Percentiles rank a stretch among this genome's conserved stretches.
Conservation (phyloP, 2,888 invertebrate species). For the Choreutis nemorana region DNA sequence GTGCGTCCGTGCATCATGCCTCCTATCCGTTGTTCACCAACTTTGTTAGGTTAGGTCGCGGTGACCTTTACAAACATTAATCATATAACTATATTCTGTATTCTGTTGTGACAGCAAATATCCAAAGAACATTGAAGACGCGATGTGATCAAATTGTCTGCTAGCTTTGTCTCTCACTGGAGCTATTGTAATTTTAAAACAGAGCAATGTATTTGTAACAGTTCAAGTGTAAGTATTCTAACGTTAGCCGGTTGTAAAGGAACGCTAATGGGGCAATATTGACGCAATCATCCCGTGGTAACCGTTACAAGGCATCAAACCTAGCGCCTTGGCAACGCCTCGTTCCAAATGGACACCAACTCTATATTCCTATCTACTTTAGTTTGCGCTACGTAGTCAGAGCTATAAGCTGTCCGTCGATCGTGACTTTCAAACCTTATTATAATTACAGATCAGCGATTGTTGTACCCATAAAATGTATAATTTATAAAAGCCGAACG, state of each 20-base stretch:
- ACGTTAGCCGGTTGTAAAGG: conserved; percentile 22
- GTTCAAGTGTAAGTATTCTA: conserved; percentile 8
- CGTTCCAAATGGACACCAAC: conserved; percentile 25
- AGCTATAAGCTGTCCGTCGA: conserved; percentile 25
- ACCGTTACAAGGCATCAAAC: conserved; percentile 31
- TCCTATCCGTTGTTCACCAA: conserved; percentile 29
- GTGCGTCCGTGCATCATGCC: conserved; percentile 20
- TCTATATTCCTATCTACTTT: conserved; percentile 20
- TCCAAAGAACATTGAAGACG: too few relatives aligned
- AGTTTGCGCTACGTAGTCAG: conserved; percentile 9
- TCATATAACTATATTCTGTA: too few relatives aligned
- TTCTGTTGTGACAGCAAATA: too few relatives aligned
- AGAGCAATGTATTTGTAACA: conserved; percentile 24
- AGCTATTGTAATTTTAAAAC: too few relatives aligned
- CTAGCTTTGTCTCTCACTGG: too few relatives aligned
- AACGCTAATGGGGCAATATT: conserved; percentile 27
- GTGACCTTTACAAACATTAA: too few relatives aligned
- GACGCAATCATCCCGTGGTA: conserved; percentile 31
- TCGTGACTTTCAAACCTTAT: conserved; percentile 50
- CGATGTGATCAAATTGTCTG: too few relatives aligned
- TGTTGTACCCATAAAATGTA: conserved; percentile 56
- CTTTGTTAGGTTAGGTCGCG: conserved; percentile 28
- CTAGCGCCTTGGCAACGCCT: conserved; percentile 27
- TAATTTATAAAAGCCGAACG: conserved; percentile 54
- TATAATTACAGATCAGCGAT: conserved; percentile 63